A percentile compares a stretch with the other conserved stretches of the same genome.
Conservation (phyloP, 2,113 vertebrate species). For the Nyctereutes procyonoides region DNA sequence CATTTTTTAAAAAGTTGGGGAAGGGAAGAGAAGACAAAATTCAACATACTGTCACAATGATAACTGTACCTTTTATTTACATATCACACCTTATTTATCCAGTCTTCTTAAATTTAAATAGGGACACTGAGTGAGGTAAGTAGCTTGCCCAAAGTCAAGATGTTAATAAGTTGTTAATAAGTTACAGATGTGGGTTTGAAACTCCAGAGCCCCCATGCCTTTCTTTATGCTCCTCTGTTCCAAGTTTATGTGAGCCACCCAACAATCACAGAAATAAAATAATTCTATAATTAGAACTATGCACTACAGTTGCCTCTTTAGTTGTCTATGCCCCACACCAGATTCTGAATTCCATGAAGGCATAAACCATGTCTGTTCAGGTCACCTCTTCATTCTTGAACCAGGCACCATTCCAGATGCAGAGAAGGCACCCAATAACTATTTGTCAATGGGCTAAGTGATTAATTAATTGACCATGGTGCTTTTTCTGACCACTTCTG, state of each 20-base stretch:
- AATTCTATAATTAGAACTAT: constrained; percentile 58
- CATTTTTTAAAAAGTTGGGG: not conserved
- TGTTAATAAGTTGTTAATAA: not conserved
- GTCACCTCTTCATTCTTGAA: not conserved
- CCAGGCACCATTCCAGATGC: not conserved
- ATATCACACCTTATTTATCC: not conserved
- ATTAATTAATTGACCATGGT: constrained; percentile 13
- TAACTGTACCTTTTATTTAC: not conserved
- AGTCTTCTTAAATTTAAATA: constrained; percentile 38
- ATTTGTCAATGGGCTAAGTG: not conserved
- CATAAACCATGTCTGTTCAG: not conserved
- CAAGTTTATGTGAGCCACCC: not conserved
- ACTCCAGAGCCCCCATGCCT: not conserved
- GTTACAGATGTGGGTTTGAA: not conserved
- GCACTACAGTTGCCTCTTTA: not conserved
- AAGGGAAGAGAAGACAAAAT: not conserved
- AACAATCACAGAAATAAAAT: constrained; percentile 24
- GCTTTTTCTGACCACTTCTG: not conserved
- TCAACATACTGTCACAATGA: not conserved
- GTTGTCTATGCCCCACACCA: not conserved
- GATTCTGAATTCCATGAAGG: constrained; percentile 28
- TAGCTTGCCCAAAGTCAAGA: not conserved
- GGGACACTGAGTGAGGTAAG: not conserved
- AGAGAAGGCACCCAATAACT: not conserved
- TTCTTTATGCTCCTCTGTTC: not conserved